Percentiles rank a stretch among this genome's conserved stretches.
These are phyloP conservation scores for Dasysyrphus albostriatus DNA, from an alignment of 2,888 invertebrate genomes.

Conservation along the genomic window DNA sequence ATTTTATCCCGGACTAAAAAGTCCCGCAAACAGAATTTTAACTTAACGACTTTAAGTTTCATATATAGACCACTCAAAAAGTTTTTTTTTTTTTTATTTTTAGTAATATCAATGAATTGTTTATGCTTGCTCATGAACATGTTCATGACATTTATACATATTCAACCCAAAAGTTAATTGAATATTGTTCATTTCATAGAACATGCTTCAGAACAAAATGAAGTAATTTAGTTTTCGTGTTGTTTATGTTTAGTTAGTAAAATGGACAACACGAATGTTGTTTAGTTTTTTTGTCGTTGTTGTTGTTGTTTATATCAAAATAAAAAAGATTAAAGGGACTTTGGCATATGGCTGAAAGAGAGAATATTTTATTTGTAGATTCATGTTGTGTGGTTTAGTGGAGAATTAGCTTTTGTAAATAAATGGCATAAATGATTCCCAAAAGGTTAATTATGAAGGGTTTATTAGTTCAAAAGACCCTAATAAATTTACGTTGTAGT, in stretches of 20 bases:
- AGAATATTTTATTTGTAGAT: not conserved
- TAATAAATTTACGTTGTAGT: not conserved
- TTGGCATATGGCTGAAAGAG: not conserved
- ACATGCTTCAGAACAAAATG: conserved; percentile 14
- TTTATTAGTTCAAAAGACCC: not conserved
- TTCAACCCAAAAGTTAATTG: conserved; percentile 37
- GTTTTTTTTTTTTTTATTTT: not conserved
- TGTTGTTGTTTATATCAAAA: not conserved
- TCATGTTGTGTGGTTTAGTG: not conserved
- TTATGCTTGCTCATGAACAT: conserved; percentile 39
- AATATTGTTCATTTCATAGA: conserved; percentile 31
- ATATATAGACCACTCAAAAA: not conserved
- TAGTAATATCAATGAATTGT: conserved; percentile 24
- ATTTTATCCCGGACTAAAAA: no score
- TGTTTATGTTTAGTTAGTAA: conserved; percentile 20
- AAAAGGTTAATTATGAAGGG: not conserved
- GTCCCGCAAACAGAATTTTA: not conserved
- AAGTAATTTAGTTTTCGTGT: conserved; percentile 47
- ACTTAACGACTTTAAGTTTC: not conserved
- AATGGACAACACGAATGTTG: conserved; percentile 8
- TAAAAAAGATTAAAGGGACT: not conserved
- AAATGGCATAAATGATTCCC: not conserved
- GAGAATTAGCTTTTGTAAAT: not conserved
- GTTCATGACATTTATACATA: not conserved
- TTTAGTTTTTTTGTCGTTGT: not conserved